Percentiles rank a stretch among this genome's conserved stretches.
These are phyloP conservation scores for Drosophila busckii DNA, from an alignment of 1,140 invertebrate genomes.

Conservation along the genomic window DNA sequence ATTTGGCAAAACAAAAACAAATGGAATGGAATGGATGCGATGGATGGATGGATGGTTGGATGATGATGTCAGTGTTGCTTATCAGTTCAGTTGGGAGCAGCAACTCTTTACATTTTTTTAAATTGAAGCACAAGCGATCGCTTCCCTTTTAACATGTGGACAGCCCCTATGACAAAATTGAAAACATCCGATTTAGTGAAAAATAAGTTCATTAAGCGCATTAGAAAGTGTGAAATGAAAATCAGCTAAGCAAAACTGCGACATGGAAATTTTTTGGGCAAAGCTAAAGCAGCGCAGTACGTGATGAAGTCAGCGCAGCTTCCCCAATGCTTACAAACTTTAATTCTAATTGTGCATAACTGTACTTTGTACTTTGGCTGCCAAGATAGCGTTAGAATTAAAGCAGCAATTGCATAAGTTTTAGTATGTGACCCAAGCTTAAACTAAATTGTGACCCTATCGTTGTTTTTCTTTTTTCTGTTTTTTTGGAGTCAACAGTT, in stretches of 20 bases:
- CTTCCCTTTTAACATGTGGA: conserved; percentile 16
- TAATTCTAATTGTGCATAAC: too few species aligned
- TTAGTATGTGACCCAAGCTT: too few species aligned
- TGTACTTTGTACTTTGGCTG: too few species aligned
- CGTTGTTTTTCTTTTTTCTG: too few species aligned
- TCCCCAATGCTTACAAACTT: too few species aligned
- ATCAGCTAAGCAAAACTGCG: conserved; percentile 46
- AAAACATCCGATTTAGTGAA: conserved; percentile 30
- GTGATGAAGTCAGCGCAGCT: too few species aligned
- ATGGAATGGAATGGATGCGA: conserved; percentile 3
- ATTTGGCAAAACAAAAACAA: conserved; percentile 25
- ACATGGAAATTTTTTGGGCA: too few species aligned
- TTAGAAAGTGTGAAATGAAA: conserved; percentile 60
- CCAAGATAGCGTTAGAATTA: too few species aligned
- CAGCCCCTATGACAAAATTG: conserved; percentile 3
- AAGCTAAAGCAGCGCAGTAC: too few species aligned
- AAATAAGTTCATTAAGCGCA: conserved; percentile 39
- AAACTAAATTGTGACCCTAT: too few species aligned
- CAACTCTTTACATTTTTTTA: conserved; percentile 31
- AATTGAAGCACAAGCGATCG: not conserved
- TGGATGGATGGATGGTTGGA: conserved; percentile 1
- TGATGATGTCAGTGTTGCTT: conserved; percentile 32
- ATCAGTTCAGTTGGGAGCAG: conserved; percentile 9
- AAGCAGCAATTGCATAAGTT: too few species aligned
- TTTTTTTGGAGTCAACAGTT: not conserved